Percentiles rank a stretch among this genome's conserved stretches.
phyloP scores from a whole-genome alignment of 2,113 vertebrate genomes.

The Sturnus vulgaris region DNA sequence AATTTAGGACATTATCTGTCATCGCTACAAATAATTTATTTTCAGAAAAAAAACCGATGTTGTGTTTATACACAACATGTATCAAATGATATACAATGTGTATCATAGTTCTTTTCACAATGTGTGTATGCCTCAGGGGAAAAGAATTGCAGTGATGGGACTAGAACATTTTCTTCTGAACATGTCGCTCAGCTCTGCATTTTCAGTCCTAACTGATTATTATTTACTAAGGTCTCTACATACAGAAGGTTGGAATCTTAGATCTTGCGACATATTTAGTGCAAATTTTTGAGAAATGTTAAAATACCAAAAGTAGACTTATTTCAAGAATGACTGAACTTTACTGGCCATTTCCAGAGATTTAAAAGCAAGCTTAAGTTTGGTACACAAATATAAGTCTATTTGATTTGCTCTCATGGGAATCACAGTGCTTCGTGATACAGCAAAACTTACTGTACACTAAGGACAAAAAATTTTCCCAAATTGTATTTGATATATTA shows the following conservation, averaged over 20 bases:
- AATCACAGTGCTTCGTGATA: neutral
- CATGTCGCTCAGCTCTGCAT: neutral
- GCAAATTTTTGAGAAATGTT: neutral
- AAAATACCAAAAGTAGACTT: neutral
- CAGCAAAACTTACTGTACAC: neutral
- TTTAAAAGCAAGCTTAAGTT: neutral
- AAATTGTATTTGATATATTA: neutral
- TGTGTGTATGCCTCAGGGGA: neutral
- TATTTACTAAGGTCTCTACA: neutral
- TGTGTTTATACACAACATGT: neutral
- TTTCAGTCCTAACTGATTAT: neutral
- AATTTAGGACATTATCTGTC: neutral
- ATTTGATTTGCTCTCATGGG: neutral
- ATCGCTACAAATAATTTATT: neutral
- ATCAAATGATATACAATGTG: too few relatives aligned
- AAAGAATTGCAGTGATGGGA: neutral
- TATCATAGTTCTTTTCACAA: neutral
- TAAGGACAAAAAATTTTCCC: neutral
- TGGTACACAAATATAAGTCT: neutral
- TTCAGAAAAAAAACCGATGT: neutral
- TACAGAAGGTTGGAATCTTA: neutral
- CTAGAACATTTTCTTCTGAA: neutral
- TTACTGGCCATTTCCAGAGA: neutral
- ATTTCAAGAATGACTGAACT: neutral
- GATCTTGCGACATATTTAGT: neutral